These are phyloP conservation scores for Shargacucullia verbasci DNA, from an alignment of 2,888 invertebrate genomes.

Conservation along the genomic window DNA sequence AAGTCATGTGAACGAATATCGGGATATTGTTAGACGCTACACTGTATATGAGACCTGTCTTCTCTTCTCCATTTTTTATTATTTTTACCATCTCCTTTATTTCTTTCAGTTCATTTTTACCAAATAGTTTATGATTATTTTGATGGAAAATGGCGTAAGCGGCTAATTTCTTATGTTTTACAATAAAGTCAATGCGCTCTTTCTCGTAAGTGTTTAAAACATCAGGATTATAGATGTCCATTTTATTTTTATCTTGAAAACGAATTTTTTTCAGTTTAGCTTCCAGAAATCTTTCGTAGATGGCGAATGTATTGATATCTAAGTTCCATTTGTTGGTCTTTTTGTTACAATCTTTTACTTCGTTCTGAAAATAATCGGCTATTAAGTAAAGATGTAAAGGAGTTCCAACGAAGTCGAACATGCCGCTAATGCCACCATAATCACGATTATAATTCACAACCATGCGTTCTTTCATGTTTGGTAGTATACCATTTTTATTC, in stretches of 20 bases:
- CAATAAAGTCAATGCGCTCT: slow-evolving; percentile 22
- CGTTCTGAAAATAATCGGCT: slow-evolving; percentile 28
- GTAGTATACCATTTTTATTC: background rate
- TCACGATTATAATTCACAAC: background rate
- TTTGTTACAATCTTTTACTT: slow-evolving; percentile 17
- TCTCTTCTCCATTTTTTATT: slow-evolving; percentile 21
- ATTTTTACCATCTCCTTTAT: slow-evolving; percentile 1
- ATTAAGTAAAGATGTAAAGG: slow-evolving; percentile 37
- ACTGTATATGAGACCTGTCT: slow-evolving; percentile 21
- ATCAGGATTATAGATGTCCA: slow-evolving; percentile 24
- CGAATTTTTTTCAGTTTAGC: slow-evolving; percentile 33
- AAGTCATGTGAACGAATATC: slow-evolving; percentile 24
- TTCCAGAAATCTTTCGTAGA: slow-evolving; percentile 37
- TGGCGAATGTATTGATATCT: slow-evolving; percentile 16
- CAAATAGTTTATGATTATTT: slow-evolving; percentile 3
- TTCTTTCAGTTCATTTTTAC: slow-evolving; percentile 2
- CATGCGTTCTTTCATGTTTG: background rate
- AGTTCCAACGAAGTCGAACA: slow-evolving; percentile 3
- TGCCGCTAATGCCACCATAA: background rate
- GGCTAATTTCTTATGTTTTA: slow-evolving; percentile 32
- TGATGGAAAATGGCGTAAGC: slow-evolving; percentile 21
- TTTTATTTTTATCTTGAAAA: slow-evolving; percentile 32
- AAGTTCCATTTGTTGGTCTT: slow-evolving; percentile 18
- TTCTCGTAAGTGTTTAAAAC: slow-evolving; percentile 21
- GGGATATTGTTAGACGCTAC: slow-evolving; percentile 19